phyloP scores from a whole-genome alignment of 2,113 vertebrate genomes.

The Megaptera novaeangliae region DNA sequence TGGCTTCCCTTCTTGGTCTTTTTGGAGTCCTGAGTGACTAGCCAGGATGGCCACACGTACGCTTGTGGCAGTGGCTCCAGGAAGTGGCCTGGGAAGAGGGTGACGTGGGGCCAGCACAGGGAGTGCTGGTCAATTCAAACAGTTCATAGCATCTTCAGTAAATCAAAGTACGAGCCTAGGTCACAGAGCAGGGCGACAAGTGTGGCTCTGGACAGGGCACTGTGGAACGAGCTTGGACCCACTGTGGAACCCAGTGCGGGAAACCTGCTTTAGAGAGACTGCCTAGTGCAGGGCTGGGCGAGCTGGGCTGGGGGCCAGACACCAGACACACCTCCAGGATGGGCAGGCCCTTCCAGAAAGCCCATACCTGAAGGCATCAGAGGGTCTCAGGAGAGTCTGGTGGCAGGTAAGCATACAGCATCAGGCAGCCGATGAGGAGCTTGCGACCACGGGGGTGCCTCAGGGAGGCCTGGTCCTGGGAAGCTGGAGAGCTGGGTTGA shows the following conservation, averaged over 20 bases:
- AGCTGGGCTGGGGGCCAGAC: not conserved
- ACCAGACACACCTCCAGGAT: not conserved
- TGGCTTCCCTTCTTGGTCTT: not conserved
- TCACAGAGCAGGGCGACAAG: not conserved
- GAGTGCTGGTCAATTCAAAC: not conserved
- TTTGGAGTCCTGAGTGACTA: not conserved
- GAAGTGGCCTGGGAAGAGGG: not conserved
- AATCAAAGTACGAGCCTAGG: not conserved
- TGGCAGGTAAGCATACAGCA: not conserved
- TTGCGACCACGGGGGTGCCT: too few relatives aligned
- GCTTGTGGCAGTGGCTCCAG: not conserved
- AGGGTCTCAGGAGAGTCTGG: not conserved
- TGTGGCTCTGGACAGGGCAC: not conserved
- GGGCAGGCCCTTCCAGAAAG: not conserved
- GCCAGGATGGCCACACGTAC: not conserved
- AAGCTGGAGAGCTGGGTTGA: not conserved
- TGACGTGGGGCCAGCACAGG: not conserved
- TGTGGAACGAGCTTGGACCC: not conserved
- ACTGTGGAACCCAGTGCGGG: not conserved
- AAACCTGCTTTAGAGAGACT: not conserved
- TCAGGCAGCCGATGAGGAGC: not conserved
- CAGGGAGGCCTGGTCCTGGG: not conserved
- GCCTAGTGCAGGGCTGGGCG: not conserved
- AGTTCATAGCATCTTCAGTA: not conserved
- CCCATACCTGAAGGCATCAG: not conserved